Evolutionary conservation across 2,113 vertebrate genomes (phyloP).

Genomic region (Apteryx mantelli): DNA sequence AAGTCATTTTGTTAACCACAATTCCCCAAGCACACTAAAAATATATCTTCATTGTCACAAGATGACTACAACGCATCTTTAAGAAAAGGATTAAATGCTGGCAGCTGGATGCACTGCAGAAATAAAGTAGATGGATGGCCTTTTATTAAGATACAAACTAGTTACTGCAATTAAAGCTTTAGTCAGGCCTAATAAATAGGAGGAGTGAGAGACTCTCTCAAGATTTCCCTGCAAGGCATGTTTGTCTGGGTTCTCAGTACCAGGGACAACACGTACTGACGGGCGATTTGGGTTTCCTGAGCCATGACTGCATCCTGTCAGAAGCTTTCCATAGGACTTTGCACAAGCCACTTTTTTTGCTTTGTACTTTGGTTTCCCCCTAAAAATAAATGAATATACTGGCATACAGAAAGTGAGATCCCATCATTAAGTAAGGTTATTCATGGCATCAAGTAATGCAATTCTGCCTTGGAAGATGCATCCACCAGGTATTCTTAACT

Average conservation of each 20-base stretch:
- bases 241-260: neutral
- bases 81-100: neutral
- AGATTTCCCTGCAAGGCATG: fast-evolving
- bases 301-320: neutral
- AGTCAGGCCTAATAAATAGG: neutral
- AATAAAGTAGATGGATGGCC: neutral
- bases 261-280: fast-evolving
- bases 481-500: neutral
- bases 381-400: fast-evolving
- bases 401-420: neutral
- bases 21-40: neutral
- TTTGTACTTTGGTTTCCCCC: neutral
- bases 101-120: neutral
- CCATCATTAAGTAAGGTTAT: neutral
- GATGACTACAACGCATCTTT: neutral
- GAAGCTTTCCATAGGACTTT: neutral
- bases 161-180: constrained; percentile 7
- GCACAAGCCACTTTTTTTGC: neutral
- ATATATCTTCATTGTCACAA: neutral
- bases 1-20: neutral
- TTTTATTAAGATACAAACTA: constrained; percentile 3
- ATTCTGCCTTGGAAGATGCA: neutral
- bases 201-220: neutral
- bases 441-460: neutral
- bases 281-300: neutral